Evolutionary conservation across 2,113 vertebrate genomes (phyloP), one percentile per base, ranked within the genome.

Genomic region (Spilogale gracilis): DNA sequence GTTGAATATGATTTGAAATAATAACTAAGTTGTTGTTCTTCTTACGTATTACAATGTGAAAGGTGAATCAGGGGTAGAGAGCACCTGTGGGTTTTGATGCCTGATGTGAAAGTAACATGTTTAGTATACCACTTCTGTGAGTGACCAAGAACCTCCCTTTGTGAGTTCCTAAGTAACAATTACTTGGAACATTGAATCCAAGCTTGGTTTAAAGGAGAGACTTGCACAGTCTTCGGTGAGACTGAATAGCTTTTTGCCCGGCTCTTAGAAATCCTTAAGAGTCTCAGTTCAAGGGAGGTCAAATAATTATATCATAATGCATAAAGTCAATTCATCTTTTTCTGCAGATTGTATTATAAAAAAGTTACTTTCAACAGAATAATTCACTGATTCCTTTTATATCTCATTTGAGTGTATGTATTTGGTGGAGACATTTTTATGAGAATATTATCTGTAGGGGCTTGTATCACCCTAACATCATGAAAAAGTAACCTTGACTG

Each of bases 241-340:
- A 97, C 78, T 93, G 97, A 90, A 84, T 96, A 96, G 91, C 69
- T 94, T 96, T 97, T 96, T 91, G 89, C 97, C 94, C 95, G 32
- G 95, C 92, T 98, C 97, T 97, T 89, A 97, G 93, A 98, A 98
- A 97, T 89, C 91, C 95, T 96, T 97, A 67, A 94, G 86, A 94
- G 73, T 94, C 82, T 96, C 69, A 78, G 97, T 50, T 92, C 94
- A 98, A 97, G 67, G 91, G 58, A 98, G 96, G 95, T 97, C 95
- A 98, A 98, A 92, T 80, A 94, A 97, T 96, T 98, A 95, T 80
- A 96, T 79, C 81, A 97, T 89, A 96, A 97, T 79, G 78, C 48
- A 78, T 45, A 96, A 82, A 96, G 80, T 95, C 97, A 97, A 91
- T 95, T 97, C 86, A 96, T 87, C 56, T 21, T 48, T 97, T 97